Evolutionary conservation across 2,797 vertebrate species (phyloP).

Genomic region (Molossus molossus): DNA sequence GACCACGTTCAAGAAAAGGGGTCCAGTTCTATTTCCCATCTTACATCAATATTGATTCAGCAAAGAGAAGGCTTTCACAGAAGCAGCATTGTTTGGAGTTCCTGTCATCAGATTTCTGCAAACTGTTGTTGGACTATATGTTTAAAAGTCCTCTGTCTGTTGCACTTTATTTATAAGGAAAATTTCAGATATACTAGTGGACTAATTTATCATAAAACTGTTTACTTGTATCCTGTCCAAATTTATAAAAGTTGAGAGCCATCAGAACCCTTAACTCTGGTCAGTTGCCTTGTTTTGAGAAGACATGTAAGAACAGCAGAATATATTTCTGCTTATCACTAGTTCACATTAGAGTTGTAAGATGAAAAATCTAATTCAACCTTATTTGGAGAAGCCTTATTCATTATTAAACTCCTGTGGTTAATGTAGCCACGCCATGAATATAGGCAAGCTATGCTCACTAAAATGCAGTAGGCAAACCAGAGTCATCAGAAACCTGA

Average conservation of each 20-base stretch:
- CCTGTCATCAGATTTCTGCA: neutral
- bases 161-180: neutral
- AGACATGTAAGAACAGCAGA: neutral
- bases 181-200: neutral
- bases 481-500: neutral
- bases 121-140: neutral
- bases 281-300: neutral
- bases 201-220: neutral
- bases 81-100: neutral
- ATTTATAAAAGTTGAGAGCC: neutral
- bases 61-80: neutral
- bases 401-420: neutral
- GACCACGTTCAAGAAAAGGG: neutral
- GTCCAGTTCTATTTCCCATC: neutral
- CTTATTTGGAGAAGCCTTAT: neutral
- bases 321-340: neutral
- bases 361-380: neutral
- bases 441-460: neutral
- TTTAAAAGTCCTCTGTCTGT: neutral
- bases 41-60: neutral
- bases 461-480: neutral
- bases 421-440: neutral
- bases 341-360: neutral
- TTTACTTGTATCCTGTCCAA: neutral
- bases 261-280: neutral